Evolutionary conservation across 37 sponge, comb jelly and placozoan genomes (phyloP).

Genomic region (Axinella damicornis): DNA sequence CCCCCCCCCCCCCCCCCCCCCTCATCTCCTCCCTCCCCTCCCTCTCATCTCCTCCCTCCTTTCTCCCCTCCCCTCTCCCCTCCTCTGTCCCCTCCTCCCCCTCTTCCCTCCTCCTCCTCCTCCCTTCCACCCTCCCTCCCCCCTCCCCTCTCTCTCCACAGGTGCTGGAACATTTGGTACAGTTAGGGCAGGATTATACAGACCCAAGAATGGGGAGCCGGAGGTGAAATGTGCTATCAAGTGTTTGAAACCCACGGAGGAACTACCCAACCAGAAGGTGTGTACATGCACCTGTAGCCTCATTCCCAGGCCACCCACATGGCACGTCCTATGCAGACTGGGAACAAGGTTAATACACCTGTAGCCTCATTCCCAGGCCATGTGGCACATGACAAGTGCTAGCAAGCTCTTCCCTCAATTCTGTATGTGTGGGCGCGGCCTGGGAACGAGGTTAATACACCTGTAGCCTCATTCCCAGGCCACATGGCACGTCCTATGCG

Average conservation of each 20-base stretch:
- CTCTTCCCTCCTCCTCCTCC: not conserved
- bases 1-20: no score
- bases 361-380: no score
- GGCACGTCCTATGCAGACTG: no score
- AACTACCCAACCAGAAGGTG: slow-evolving; percentile 59
- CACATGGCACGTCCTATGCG: no score
- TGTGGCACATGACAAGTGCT: no score
- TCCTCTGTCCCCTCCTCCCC: not conserved
- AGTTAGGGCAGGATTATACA: slow-evolving; percentile 68
- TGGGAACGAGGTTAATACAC: no score
- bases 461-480: no score
- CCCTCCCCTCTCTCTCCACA: not conserved
- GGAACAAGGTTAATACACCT: no score
- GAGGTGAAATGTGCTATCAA: slow-evolving; percentile 81
- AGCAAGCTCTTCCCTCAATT: no score
- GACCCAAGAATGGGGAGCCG: slow-evolving; percentile 55
- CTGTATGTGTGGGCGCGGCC: no score
- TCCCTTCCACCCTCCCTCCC: not conserved
- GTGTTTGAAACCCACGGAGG: slow-evolving; percentile 57
- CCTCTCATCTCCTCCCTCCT: not conserved
- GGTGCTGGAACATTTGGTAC: slow-evolving; percentile 86
- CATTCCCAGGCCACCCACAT: no score
- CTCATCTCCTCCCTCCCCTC: not conserved
- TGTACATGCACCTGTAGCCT: not conserved
- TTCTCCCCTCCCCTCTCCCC: not conserved